phyloP scores from a whole-genome alignment of 1,140 invertebrate species.

The Apis florea region DNA sequence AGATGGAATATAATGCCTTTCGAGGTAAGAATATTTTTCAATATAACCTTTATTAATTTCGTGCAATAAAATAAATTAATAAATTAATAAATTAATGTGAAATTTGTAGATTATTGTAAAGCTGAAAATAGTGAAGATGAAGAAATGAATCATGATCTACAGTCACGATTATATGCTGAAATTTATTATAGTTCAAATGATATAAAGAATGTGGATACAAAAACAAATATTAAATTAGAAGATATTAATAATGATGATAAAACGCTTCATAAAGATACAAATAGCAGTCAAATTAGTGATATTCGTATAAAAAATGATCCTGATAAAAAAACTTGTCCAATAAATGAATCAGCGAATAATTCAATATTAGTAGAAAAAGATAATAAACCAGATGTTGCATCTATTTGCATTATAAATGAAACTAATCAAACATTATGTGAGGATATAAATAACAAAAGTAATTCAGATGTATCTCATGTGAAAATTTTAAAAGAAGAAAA shows the following conservation, averaged over 20 bases:
- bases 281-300: neutral
- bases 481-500: neutral
- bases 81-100: neutral
- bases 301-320: neutral
- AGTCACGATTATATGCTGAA: slow-evolving; percentile 67
- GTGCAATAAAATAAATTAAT: neutral
- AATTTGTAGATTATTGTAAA: slow-evolving; percentile 45
- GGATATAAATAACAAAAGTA: neutral
- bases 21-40: slow-evolving; percentile 5
- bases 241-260: neutral
- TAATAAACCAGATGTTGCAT: slow-evolving; percentile 2
- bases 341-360: neutral
- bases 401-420: neutral
- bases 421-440: neutral
- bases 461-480: neutral
- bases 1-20: slow-evolving; percentile 27
- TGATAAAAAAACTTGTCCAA: neutral
- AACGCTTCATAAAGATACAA: neutral
- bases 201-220: neutral
- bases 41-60: slow-evolving; percentile 10
- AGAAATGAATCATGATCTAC: slow-evolving; percentile 60
- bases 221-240: neutral
- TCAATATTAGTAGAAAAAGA: slow-evolving; percentile 1
- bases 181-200: slow-evolving; percentile 63
- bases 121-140: slow-evolving; percentile 54